Evolutionary conservation across 2,113 vertebrate species (phyloP).

Genomic region (Panurus biarmicus): DNA sequence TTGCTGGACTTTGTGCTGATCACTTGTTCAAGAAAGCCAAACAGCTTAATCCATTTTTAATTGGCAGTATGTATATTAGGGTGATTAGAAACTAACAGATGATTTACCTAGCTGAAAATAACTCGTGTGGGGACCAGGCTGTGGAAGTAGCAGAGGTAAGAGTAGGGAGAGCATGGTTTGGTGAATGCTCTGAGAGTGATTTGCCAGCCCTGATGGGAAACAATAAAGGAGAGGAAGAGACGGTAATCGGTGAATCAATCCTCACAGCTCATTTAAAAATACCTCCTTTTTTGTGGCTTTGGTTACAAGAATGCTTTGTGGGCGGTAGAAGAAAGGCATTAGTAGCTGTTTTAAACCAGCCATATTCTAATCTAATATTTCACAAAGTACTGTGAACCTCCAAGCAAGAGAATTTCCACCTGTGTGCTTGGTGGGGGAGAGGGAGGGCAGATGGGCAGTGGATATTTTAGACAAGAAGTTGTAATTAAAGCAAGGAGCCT

Average conservation of each 20-base stretch:
- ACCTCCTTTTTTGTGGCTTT: constrained; percentile 47
- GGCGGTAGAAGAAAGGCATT: not conserved
- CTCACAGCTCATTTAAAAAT: not conserved
- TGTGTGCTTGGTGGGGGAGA: rapidly evolving
- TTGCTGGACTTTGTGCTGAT: not conserved
- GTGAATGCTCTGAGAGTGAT: not conserved
- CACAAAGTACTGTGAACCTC: not conserved
- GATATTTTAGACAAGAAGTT: not conserved
- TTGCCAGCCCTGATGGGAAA: constrained; percentile 24
- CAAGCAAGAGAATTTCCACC: constrained; percentile 1
- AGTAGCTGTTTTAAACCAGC: not conserved
- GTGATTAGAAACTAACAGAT: not conserved
- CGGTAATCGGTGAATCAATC: constrained; percentile 30
- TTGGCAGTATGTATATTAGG: not conserved
- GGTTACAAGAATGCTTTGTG: constrained; percentile 50
- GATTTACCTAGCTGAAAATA: not conserved
- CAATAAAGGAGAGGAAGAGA: not conserved
- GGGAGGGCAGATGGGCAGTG: not conserved
- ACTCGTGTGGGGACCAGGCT: not conserved
- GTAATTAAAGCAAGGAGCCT: not conserved
- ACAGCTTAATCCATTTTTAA: not conserved
- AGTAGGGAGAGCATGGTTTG: not conserved
- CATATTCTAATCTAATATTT: not conserved
- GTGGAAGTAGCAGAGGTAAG: not conserved
- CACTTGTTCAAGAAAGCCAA: not conserved